Evolutionary conservation across 1,140 invertebrate genomes (phyloP).

Genomic region (Temnothorax longispinosus): DNA sequence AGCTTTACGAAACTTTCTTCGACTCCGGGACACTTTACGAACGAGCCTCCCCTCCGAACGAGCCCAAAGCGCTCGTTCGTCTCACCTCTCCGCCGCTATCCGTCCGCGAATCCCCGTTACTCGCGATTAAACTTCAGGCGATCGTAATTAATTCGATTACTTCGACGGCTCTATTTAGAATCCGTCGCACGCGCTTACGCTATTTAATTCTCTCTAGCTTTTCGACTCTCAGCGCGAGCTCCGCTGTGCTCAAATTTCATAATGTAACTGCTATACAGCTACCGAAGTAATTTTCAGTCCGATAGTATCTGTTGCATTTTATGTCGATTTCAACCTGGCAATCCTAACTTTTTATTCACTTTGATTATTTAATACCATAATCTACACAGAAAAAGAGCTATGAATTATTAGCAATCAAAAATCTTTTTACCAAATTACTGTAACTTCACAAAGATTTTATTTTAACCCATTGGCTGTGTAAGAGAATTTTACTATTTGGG

Average conservation of each 20-base stretch:
- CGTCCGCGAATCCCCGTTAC: slow-evolving; percentile 13
- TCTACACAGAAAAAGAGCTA: not conserved
- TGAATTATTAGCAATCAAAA: not conserved
- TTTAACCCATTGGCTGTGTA: too few relatives aligned
- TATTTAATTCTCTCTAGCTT: slow-evolving; percentile 36
- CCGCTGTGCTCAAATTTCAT: not conserved
- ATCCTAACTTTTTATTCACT: not conserved
- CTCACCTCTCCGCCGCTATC: not conserved
- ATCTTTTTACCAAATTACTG: not conserved
- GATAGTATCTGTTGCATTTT: not conserved
- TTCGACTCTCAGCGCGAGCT: not conserved
- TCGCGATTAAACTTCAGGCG: slow-evolving; percentile 50
- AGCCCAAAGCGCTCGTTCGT: not conserved
- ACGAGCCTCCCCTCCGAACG: not conserved
- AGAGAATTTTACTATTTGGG: too few relatives aligned
- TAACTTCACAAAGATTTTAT: not conserved
- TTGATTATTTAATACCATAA: not conserved
- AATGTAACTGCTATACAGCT: not conserved
- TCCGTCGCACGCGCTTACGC: slow-evolving; percentile 23
- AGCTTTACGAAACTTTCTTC: slow-evolving; percentile 68
- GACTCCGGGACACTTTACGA: slow-evolving; percentile 26
- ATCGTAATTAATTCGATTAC: slow-evolving; percentile 59
- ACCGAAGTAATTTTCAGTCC: not conserved
- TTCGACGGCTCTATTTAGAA: slow-evolving; percentile 40
- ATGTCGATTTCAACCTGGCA: not conserved